Evolutionary conservation across 2,888 invertebrate species (phyloP).

Genomic region (Spodoptera picta): DNA sequence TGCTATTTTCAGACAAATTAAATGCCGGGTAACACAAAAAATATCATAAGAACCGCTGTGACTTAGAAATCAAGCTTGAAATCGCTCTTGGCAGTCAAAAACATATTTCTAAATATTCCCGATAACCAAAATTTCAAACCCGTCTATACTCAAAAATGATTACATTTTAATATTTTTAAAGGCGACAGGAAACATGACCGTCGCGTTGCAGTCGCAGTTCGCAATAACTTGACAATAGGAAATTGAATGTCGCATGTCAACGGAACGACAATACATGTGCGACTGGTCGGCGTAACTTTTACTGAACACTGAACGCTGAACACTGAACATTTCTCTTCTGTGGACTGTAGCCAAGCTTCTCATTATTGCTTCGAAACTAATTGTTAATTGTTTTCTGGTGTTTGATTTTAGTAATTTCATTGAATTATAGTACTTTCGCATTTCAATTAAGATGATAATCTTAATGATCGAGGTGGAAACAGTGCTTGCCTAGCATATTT

Average conservation of each 20-base stretch:
- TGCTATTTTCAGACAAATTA: too few species aligned
- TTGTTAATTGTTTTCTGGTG: constrained; percentile 23
- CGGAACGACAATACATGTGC: constrained; percentile 36
- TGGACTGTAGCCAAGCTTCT: constrained; percentile 25
- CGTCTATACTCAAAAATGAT: constrained; percentile 7
- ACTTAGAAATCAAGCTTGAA: too few species aligned
- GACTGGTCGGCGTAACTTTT: constrained; percentile 31
- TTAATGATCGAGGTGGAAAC: too few species aligned
- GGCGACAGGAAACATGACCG: constrained; percentile 37
- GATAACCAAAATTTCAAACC: constrained; percentile 4
- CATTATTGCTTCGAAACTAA: constrained; percentile 5
- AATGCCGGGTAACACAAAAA: too few species aligned
- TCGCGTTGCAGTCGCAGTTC: constrained; percentile 20
- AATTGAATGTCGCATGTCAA: constrained; percentile 65
- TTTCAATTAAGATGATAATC: too few species aligned
- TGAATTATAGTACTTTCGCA: too few species aligned
- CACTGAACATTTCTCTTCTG: too few species aligned
- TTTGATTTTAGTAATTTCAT: not conserved
- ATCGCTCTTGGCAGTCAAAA: too few species aligned
- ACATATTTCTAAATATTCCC: not conserved
- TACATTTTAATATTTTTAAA: constrained; percentile 48
- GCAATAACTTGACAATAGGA: constrained; percentile 65
- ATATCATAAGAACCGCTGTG: too few species aligned
- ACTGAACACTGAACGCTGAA: not conserved
- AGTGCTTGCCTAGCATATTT: too few species aligned